Evolutionary conservation across 2,888 invertebrate genomes (phyloP).

Genomic region (Trachelus stipa): DNA sequence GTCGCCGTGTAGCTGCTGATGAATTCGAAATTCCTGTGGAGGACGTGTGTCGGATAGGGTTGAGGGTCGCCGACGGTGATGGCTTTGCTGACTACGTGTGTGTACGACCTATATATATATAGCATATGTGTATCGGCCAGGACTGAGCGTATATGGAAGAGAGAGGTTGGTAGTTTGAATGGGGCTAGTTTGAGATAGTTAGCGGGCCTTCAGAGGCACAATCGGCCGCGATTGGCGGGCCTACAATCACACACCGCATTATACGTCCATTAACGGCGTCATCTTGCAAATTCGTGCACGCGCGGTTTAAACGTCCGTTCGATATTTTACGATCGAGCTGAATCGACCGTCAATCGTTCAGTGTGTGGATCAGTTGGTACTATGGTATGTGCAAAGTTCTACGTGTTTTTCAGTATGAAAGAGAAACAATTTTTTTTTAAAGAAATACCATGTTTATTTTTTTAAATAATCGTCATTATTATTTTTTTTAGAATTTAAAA

Average conservation of each 20-base stretch:
- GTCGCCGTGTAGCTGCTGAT: constrained; percentile 47
- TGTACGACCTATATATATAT: neutral
- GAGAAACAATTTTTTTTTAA: too few species aligned
- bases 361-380: neutral
- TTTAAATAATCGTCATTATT: too few species aligned
- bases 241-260: constrained; percentile 64
- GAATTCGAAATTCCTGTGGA: constrained; percentile 49
- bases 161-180: constrained; percentile 60
- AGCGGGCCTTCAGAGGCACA: constrained; percentile 65
- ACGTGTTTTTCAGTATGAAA: too few species aligned
- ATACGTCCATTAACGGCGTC: constrained; percentile 59
- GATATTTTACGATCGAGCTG: neutral
- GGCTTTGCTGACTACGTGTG: neutral
- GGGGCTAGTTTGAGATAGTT: constrained; percentile 66
- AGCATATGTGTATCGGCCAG: neutral
- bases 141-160: constrained; percentile 24
- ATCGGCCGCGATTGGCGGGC: constrained; percentile 64
- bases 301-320: constrained; percentile 41
- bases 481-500: too few species aligned
- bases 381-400: too few species aligned
- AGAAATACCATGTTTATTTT: too few species aligned
- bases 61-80: neutral
- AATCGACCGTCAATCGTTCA: neutral
- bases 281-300: constrained; percentile 55
- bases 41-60: constrained; percentile 33